These are phyloP conservation scores for Pluvianellus socialis DNA, from an alignment of 2,113 vertebrate species.

Conservation along the genomic window DNA sequence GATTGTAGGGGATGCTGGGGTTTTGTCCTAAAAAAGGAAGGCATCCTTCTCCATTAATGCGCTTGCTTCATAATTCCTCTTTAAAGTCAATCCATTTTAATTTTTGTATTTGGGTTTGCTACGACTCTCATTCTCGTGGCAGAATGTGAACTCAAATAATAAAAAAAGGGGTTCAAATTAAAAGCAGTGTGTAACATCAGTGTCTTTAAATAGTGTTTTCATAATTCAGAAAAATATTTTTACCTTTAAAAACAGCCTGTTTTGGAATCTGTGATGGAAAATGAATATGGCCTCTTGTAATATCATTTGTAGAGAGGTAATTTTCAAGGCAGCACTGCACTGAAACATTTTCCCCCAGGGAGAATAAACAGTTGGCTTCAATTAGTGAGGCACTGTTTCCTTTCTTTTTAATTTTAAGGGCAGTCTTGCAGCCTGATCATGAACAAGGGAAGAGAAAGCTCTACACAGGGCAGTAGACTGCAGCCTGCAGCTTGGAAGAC, in stretches of 20 bases:
- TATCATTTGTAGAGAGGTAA: slow-evolving; percentile 49
- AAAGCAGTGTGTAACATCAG: background rate
- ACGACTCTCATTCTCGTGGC: background rate
- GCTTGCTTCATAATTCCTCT: background rate
- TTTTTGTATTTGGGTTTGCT: background rate
- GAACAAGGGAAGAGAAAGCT: background rate
- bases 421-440: slow-evolving; percentile 24
- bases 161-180: background rate
- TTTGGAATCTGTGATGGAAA: slow-evolving; percentile 31
- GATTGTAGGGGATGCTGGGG: background rate
- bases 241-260: slow-evolving; percentile 34
- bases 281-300: slow-evolving; percentile 38
- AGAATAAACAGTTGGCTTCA: slow-evolving; percentile 63
- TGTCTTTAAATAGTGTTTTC: slow-evolving; percentile 24
- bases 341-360: slow-evolving; percentile 46
- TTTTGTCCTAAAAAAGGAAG: background rate
- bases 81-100: background rate
- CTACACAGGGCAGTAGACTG: background rate
- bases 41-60: background rate
- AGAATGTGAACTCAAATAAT: background rate
- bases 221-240: slow-evolving; percentile 42
- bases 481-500: background rate
- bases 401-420: slow-evolving; percentile 49
- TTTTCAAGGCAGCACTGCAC: slow-evolving; percentile 52
- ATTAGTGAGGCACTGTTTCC: slow-evolving; percentile 51